Conservation (phyloP, 2,888 invertebrate species). For the Cephalotes varians region DNA sequence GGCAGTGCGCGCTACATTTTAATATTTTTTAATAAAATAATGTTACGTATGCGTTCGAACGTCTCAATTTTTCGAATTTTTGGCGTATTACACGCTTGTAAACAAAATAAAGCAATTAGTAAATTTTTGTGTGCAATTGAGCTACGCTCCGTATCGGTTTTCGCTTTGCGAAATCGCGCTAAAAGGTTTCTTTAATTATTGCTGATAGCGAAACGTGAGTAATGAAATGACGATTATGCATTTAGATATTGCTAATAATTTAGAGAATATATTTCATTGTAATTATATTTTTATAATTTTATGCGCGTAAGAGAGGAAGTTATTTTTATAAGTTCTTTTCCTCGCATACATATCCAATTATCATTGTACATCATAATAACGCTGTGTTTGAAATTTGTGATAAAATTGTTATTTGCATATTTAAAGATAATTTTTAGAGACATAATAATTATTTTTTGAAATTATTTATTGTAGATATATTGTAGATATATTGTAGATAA, state of each 20-base stretch:
- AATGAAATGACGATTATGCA: constrained; percentile 34
- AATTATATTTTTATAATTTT: constrained; percentile 36
- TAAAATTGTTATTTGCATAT: neutral
- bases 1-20: constrained; percentile 9
- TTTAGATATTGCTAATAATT: constrained; percentile 31
- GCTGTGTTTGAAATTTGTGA: neutral
- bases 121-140: constrained; percentile 50
- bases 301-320: neutral
- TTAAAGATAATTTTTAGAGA: neutral
- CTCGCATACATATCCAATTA: neutral
- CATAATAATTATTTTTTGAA: neutral
- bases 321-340: neutral
- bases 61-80: constrained; percentile 67
- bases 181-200: constrained; percentile 50
- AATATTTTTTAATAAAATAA: constrained; percentile 48
- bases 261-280: neutral
- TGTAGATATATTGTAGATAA: neutral
- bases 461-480: neutral
- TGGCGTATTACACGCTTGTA: constrained; percentile 51
- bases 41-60: neutral
- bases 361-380: neutral
- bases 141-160: constrained; percentile 8
- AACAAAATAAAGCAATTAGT: constrained; percentile 47
- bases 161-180: constrained; percentile 32
- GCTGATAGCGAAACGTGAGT: constrained; percentile 20